phyloP scores from a whole-genome alignment of 2,113 vertebrate genomes.

The Lagenorhynchus albirostris region DNA sequence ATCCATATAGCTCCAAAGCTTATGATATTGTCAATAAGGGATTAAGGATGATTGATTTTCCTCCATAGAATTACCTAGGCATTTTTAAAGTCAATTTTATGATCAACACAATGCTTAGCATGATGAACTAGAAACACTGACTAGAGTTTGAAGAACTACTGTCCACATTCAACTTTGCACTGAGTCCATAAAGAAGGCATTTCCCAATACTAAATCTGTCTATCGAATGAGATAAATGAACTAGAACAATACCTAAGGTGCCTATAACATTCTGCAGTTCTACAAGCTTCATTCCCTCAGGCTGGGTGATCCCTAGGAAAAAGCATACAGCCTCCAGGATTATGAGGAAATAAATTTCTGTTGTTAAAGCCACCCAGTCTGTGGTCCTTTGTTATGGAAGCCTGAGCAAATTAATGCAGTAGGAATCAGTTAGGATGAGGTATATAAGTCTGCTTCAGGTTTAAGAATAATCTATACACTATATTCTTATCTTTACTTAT shows the following conservation, averaged over 20 bases:
- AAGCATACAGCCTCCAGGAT: not conserved
- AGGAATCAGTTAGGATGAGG: not conserved
- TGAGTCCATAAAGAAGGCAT: not conserved
- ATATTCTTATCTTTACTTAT: not conserved
- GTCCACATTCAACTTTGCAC: not conserved
- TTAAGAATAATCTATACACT: not conserved
- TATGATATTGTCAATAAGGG: not conserved
- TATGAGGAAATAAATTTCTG: not conserved
- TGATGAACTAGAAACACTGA: not conserved
- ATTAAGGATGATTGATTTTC: not conserved
- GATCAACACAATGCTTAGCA: not conserved
- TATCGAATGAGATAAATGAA: not conserved
- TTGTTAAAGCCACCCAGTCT: not conserved
- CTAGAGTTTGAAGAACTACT: not conserved
- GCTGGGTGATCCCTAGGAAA: not conserved
- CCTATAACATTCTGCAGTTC: not conserved
- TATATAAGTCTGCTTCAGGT: not conserved
- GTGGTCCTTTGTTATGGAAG: not conserved
- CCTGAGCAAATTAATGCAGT: not conserved
- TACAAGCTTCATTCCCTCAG: not conserved
- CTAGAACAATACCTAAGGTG: not conserved
- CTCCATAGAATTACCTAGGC: not conserved
- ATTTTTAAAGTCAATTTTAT: conserved; percentile 19
- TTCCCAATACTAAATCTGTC: not conserved
- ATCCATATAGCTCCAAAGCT: not conserved